Conservation (phyloP, 2,113 vertebrate species). For the Mola mola region DNA sequence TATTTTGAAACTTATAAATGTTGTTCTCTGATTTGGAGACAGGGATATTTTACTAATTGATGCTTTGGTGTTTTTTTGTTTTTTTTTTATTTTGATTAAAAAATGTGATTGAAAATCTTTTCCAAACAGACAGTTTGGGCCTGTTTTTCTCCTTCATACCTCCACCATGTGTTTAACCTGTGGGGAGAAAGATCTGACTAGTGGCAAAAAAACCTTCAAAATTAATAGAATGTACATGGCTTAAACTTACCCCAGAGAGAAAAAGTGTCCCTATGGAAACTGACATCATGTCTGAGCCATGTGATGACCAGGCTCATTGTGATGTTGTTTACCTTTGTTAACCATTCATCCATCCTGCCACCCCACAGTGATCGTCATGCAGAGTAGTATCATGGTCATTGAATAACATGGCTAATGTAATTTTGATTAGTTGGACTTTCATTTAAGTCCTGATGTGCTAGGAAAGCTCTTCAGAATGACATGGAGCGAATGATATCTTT, state of each 20-base stretch:
- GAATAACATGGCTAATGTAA: too few species aligned
- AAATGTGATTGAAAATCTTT: not conserved
- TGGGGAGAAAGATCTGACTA: slow-evolving; percentile 30
- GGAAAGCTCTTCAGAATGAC: too few species aligned
- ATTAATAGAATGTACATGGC: slow-evolving; percentile 8
- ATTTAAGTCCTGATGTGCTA: too few species aligned
- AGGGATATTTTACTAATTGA: not conserved
- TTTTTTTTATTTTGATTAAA: not conserved
- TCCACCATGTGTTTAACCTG: slow-evolving; percentile 18
- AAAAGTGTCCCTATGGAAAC: slow-evolving; percentile 17
- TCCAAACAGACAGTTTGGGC: not conserved
- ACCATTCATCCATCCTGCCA: not conserved
- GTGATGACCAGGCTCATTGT: not conserved
- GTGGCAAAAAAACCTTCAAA: slow-evolving; percentile 31
- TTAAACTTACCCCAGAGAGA: not conserved
- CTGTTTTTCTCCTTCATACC: slow-evolving; percentile 24
- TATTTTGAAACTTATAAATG: not conserved
- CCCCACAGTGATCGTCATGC: too few species aligned
- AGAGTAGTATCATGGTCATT: too few species aligned
- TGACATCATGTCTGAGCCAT: not conserved
- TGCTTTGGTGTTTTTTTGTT: too few species aligned
- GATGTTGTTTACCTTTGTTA: not conserved
- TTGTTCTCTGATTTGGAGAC: not conserved
- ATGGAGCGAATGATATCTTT: too few species aligned
- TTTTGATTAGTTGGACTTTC: too few species aligned